Conservation (phyloP, 2,888 invertebrate species). For the Erannis defoliaria region DNA sequence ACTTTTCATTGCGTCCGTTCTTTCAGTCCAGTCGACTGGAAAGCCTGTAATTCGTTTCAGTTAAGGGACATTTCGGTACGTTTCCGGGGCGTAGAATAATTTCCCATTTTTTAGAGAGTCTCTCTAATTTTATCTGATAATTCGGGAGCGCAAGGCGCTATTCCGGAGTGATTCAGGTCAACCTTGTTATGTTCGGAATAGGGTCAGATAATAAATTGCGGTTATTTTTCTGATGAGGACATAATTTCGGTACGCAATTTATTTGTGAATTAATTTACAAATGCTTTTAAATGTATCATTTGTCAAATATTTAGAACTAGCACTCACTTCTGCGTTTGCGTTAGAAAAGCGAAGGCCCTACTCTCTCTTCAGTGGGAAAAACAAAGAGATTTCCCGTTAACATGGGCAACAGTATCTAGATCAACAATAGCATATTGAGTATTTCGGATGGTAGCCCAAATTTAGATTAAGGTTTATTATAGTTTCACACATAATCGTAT, state of each 20-base stretch:
- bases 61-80: constrained; percentile 36
- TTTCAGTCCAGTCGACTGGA: constrained; percentile 36
- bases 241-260: constrained; percentile 8
- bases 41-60: constrained; percentile 43
- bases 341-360: no score
- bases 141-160: constrained; percentile 21
- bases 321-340: background rate
- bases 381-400: no score
- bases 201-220: constrained; percentile 20
- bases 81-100: constrained; percentile 38
- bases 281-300: background rate
- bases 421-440: no score
- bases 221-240: constrained; percentile 16
- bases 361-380: no score
- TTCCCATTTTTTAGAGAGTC: constrained; percentile 36
- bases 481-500: no score
- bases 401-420: no score
- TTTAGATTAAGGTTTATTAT: no score
- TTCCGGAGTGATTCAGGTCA: constrained; percentile 29
- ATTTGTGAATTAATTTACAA: background rate
- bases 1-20: constrained; percentile 21
- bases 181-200: constrained; percentile 27
- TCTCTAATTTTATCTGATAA: constrained; percentile 33
- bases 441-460: no score
- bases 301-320: background rate